Base-by-base conservation (phyloP, 2,797 vertebrate species). In the Sus cebifrons region DNA sequence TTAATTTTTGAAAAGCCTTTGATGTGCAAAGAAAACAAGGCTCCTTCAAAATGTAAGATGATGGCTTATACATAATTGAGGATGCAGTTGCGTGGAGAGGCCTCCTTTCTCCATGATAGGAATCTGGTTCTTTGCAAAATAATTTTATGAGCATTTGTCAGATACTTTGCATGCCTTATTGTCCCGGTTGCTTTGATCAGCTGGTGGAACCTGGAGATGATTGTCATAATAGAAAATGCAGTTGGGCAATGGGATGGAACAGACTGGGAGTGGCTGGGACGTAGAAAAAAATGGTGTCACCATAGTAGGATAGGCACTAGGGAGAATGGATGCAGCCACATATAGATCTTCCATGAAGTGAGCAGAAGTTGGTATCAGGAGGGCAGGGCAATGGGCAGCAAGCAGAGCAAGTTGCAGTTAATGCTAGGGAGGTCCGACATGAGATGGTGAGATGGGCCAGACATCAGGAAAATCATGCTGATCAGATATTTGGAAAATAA, bases 1-100 rank as follows among this genome's bases (percentile, higher is more conserved):
- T 93, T 85, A 86, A 64, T 65, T 89, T 71, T 89, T 95, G 52
- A 52, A n/a, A 91, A 91, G 15, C 60, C 60, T 95, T 94, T 95
- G 60, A 54, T 95, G 21, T 84, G 49, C 36, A 94, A 95, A 89
- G 32, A 84, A 89, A 82, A 60, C 40, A 89, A 21, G 54, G 54
- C 23, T 88, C 81, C 56, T 97, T 95, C 65, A 60, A 70, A 92
- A 82, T 77, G 10, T 85, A 92, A 94, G 49, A 40, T 73, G 75
- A 21, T 74, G 25, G 75, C 15, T 88, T 79, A 58, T 62, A 36
- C 21, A 64, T 85, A 75, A 78, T 68, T 64, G 36, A 95, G 56
- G 74, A 56, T 86, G 13, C 75, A 49, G 18, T 70, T 64, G 25
- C n/a, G 3, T 67, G 74, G 44, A 96, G 44, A 96, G 21, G 25